Evolutionary conservation across 2,113 vertebrate genomes (phyloP).

Genomic region (Girardinichthys multiradiatus): DNA sequence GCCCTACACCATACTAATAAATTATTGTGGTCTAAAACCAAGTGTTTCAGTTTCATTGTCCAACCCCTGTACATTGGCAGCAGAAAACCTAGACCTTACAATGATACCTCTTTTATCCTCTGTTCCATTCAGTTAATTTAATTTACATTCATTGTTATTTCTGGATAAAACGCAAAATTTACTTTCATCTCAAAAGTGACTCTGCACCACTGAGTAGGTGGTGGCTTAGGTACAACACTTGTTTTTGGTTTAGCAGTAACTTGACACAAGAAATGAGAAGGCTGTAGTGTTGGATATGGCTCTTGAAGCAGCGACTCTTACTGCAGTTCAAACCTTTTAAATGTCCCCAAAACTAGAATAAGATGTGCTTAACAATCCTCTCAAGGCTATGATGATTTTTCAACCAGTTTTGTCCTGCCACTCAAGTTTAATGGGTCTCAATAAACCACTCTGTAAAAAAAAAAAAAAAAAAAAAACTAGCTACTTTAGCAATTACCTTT

Average conservation of each 20-base stretch:
- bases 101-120: neutral
- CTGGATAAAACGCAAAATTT: neutral
- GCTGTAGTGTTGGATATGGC: neutral
- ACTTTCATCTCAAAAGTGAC: neutral
- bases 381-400: neutral
- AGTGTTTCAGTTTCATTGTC: too few species aligned
- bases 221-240: neutral
- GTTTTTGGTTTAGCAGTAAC: neutral
- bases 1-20: too few species aligned
- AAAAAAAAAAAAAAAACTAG: too few species aligned
- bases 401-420: neutral
- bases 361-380: neutral
- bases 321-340: neutral
- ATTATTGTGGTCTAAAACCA: too few species aligned
- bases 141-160: neutral
- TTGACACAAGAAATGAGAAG: neutral
- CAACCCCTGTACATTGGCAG: too few species aligned
- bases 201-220: neutral
- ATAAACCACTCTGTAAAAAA: neutral
- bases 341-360: neutral
- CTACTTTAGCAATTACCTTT: too few species aligned
- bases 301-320: neutral
- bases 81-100: neutral
- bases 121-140: too few species aligned
- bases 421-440: neutral